Base-by-base conservation (phyloP, 1,140 invertebrate genomes). In the Planococcus citri region DNA sequence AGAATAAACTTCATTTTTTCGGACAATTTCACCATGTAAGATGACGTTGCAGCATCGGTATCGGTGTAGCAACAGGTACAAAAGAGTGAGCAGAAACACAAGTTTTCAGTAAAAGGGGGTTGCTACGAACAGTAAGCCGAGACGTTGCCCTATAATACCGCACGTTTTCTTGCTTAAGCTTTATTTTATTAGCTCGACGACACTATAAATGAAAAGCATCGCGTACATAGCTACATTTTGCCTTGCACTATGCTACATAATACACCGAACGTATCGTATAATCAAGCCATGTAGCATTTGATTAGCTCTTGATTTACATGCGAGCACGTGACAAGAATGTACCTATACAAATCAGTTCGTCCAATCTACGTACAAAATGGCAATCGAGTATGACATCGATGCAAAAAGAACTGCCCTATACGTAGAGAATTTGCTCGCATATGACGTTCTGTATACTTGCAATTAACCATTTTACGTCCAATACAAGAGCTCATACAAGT, bases 51-150 rank as follows among this genome's bases (percentile, higher is more conserved):
- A 20, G 10, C 41, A 20, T n/a, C 17, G 41, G n/a, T 51, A n/a
- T n/a, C 41, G 41, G n/a, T n/a, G n/a, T n/a, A 51, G 41, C 41
- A 51, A 51, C 41, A 51, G 41, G 41, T 51, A 51, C 41, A 51
- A 3, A 51, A 51, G n/a, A 14, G 33, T 17, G n/a, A 51, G 41
- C 17, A 51, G 10, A n/a, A 20, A 4, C 6, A 37, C 33, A 14
- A 37, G 33, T 14, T 37, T 14, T 37, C 33, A 8, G 14, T 14
- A 14, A 14, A n/a, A n/a, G n/a, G n/a, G n/a, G n/a, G n/a, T n/a
- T n/a, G n/a, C n/a, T n/a, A n/a, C 17, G 41, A n/a, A 51, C 4
- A 51, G 41, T 51, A 51, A 51, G n/a, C 41, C 6, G 12, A 20
- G n/a, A 51, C 41, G 41, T 51, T n/a, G 41, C 41, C 33, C 33